Conservation (phyloP, 2,797 vertebrate genomes). For the Dallia pectoralis region DNA sequence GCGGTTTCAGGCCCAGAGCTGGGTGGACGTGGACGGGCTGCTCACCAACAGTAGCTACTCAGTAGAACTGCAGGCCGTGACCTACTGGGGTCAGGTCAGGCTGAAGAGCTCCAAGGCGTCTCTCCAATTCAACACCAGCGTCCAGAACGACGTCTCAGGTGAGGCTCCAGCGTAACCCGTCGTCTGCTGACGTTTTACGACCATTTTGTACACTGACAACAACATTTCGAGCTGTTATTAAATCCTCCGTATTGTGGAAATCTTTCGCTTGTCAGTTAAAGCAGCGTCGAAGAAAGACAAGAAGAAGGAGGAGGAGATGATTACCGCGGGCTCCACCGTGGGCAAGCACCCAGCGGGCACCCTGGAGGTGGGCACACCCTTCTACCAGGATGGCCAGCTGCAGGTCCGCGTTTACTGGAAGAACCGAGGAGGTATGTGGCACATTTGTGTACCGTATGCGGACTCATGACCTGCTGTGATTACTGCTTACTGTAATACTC, state of each 20-base stretch:
- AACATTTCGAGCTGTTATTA: neutral
- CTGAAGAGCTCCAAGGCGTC: constrained; percentile 90
- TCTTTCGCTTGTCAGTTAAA: constrained; percentile 49
- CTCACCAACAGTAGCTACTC: constrained; percentile 83
- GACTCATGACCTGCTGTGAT: constrained; percentile 44
- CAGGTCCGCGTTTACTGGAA: constrained; percentile 97
- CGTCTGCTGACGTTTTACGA: no score
- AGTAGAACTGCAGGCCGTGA: constrained; percentile 88
- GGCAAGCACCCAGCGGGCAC: constrained; percentile 75
- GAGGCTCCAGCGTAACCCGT: constrained; percentile 48
- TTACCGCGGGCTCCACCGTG: constrained; percentile 65
- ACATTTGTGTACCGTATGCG: neutral
- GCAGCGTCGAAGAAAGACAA: constrained; percentile 57
- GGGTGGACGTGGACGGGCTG: constrained; percentile 84
- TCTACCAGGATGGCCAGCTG: constrained; percentile 88
- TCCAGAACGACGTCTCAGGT: constrained; percentile 72
- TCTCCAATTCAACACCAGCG: constrained; percentile 79
- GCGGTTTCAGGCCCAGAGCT: constrained; percentile 77
- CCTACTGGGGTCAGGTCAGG: constrained; percentile 90
- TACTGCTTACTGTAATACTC: constrained; percentile 41
- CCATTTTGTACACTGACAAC: neutral
- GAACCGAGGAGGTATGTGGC: constrained; percentile 81
- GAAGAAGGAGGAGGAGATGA: constrained; percentile 72
- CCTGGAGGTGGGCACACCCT: constrained; percentile 88
- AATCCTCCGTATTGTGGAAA: neutral